phyloP scores from a whole-genome alignment of 2,113 vertebrate genomes.

The Lampris incognitus region DNA sequence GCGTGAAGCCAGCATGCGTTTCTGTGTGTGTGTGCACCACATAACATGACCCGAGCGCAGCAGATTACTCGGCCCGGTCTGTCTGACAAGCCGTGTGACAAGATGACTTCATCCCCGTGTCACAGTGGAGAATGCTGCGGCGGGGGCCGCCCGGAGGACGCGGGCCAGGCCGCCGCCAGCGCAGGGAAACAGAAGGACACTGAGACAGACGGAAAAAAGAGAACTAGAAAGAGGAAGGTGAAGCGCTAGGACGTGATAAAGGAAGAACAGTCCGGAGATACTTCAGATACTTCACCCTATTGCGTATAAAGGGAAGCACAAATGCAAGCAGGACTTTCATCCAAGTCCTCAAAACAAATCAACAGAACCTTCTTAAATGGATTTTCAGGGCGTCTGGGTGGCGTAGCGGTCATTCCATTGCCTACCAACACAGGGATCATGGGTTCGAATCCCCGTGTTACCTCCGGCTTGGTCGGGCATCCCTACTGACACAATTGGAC shows the following conservation, averaged over 20 bases:
- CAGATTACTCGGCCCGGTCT: slow-evolving; percentile 16
- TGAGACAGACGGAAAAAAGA: background rate
- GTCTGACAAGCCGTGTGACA: slow-evolving; percentile 21
- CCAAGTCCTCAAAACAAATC: too few species aligned
- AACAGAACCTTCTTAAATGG: too few species aligned
- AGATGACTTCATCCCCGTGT: slow-evolving; percentile 37
- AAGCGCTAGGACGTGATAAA: background rate
- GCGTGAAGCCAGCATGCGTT: slow-evolving; percentile 12
- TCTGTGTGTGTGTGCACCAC: slow-evolving; percentile 2
- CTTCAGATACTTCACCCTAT: too few species aligned
- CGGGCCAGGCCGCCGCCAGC: slow-evolving; percentile 19
- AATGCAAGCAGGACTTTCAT: background rate
- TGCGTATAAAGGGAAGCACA: background rate
- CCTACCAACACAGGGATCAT: too few species aligned
- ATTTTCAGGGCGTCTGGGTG: too few species aligned
- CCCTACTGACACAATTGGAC: too few species aligned
- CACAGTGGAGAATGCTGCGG: background rate
- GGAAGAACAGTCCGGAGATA: background rate
- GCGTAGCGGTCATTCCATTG: too few species aligned
- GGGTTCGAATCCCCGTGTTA: too few species aligned
- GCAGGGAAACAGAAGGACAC: background rate
- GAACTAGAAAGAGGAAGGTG: too few species aligned
- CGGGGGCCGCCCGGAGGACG: background rate
- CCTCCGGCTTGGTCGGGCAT: too few species aligned
- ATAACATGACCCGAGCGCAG: slow-evolving; percentile 9